Evolutionary conservation across 2,113 vertebrate genomes (phyloP).

Genomic region (Mellivora capensis): DNA sequence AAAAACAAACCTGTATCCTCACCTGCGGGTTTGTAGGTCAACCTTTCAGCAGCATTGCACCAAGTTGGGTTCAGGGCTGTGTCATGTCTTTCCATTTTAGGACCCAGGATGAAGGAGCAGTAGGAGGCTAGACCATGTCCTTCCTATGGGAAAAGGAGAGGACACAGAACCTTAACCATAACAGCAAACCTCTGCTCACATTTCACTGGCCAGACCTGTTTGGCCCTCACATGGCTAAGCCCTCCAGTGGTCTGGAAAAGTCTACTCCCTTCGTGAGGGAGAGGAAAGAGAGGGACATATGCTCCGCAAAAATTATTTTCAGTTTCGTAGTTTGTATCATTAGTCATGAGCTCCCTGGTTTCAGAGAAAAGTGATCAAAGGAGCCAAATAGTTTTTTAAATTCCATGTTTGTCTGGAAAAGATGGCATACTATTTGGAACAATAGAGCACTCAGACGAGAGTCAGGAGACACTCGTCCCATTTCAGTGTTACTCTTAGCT

Average conservation of each 20-base stretch:
- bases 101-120: background rate
- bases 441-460: background rate
- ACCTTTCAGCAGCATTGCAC: background rate
- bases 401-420: background rate
- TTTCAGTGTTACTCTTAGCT: background rate
- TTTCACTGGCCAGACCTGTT: background rate
- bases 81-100: background rate
- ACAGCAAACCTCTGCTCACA: background rate
- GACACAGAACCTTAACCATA: background rate
- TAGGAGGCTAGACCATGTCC: background rate
- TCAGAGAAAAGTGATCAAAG: background rate
- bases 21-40: background rate
- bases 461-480: background rate
- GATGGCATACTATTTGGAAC: background rate
- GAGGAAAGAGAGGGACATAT: background rate
- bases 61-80: background rate
- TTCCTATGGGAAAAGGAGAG: background rate
- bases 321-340: background rate
- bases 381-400: background rate
- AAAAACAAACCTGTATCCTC: background rate
- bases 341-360: background rate
- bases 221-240: background rate
- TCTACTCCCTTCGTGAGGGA: background rate
- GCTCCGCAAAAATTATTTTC: background rate
- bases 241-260: accelerated